Conservation (phyloP, 1,140 invertebrate genomes). For the Eufriesea mexicana region DNA sequence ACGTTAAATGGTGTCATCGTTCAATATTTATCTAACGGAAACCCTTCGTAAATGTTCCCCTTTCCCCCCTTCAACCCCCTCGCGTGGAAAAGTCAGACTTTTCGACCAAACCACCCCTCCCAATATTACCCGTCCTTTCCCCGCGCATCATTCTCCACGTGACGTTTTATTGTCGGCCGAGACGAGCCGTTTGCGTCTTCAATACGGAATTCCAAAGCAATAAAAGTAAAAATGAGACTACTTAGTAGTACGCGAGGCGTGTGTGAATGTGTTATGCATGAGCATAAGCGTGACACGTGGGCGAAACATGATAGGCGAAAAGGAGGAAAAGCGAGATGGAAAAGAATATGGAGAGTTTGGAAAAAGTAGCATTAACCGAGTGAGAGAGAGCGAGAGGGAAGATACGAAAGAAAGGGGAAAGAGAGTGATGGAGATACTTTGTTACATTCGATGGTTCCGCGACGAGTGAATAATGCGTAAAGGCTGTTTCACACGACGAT, state of each 20-base stretch:
- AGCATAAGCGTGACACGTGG: constrained; percentile 27
- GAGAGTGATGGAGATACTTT: background rate
- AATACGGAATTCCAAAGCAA: constrained; percentile 82
- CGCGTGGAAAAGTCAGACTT: constrained; percentile 33
- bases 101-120: background rate
- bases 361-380: constrained; percentile 14
- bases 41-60: constrained; percentile 39
- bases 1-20: constrained; percentile 67
- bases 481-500: too few relatives aligned
- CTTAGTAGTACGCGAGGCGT: constrained; percentile 66
- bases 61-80: background rate
- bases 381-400: background rate
- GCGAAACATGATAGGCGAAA: constrained; percentile 37
- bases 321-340: background rate
- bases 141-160: constrained; percentile 55
- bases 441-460: constrained; percentile 27
- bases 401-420: background rate
- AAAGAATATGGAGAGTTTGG: background rate
- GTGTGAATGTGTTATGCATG: constrained; percentile 51
- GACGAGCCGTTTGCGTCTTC: constrained; percentile 72
- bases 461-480: constrained; percentile 46
- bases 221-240: constrained; percentile 73
- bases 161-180: constrained; percentile 70
- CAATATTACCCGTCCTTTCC: constrained; percentile 42
- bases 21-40: constrained; percentile 61